A percentile compares a stretch with the other conserved stretches of the same genome.
Conservation (phyloP, 2,113 vertebrate species). For the Alces alces region DNA sequence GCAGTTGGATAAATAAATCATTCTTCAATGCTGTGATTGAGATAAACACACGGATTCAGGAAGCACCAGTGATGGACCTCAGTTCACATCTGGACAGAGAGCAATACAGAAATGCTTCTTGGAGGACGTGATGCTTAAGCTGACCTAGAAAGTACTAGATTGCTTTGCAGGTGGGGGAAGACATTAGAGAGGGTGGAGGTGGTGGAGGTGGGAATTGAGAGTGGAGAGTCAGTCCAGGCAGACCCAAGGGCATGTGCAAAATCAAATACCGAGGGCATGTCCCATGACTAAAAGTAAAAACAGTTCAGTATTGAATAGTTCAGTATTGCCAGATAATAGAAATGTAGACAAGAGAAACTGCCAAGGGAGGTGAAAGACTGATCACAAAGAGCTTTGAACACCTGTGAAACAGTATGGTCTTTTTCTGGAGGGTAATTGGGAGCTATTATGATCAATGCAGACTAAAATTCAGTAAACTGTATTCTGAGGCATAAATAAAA, state of each 20-base stretch:
- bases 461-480: not conserved
- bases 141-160: fast-evolving
- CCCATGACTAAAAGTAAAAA: not conserved
- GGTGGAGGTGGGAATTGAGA: not conserved
- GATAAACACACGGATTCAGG: not conserved
- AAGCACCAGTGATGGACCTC: fast-evolving
- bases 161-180: not conserved
- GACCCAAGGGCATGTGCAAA: not conserved
- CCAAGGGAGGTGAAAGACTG: fast-evolving
- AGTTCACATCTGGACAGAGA: not conserved
- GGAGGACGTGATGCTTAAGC: not conserved
- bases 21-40: not conserved
- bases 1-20: not conserved
- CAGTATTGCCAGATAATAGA: not conserved
- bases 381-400: not conserved
- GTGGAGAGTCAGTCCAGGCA: not conserved
- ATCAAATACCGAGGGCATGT: not conserved
- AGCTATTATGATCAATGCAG: not conserved
- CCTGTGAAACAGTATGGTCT: not conserved
- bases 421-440: not conserved
- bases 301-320: not conserved
- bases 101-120: not conserved
- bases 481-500: not conserved
- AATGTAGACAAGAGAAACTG: not conserved
- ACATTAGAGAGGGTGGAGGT: not conserved